A percentile compares a stretch with the other conserved stretches of the same genome.
Evolutionary conservation across 2,888 invertebrate species (phyloP).

Genomic region (Scaeva pyrastri): DNA sequence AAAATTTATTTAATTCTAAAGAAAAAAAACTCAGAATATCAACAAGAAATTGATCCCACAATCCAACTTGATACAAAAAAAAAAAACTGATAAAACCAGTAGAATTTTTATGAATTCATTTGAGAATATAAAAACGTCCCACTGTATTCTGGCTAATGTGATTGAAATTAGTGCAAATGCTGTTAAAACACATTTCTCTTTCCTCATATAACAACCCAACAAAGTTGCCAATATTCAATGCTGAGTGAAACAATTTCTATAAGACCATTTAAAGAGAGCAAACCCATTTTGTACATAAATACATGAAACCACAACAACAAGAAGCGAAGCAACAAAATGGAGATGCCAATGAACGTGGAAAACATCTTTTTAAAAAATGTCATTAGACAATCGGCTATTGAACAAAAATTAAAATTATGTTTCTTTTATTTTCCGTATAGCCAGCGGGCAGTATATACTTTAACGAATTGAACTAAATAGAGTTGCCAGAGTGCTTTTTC

Average conservation of each 20-base stretch:
- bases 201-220: slow-evolving; percentile 26
- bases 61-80: background rate
- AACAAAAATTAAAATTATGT: slow-evolving; percentile 23
- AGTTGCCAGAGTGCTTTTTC: background rate
- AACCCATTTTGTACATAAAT: too few species aligned
- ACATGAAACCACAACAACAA: background rate
- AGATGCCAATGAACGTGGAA: slow-evolving; percentile 42
- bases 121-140: too few species aligned
- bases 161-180: slow-evolving; percentile 40
- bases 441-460: slow-evolving; percentile 5
- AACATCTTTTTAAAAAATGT: slow-evolving; percentile 59
- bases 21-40: background rate
- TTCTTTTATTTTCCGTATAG: slow-evolving; percentile 22
- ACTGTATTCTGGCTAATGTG: background rate
- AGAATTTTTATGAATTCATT: background rate
- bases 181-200: slow-evolving; percentile 52
- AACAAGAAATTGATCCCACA: background rate
- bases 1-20: background rate
- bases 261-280: slow-evolving; percentile 58
- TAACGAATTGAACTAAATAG: background rate
- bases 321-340: too few species aligned
- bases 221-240: background rate
- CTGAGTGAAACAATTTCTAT: slow-evolving; percentile 33
- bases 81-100: slow-evolving; percentile 29
- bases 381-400: slow-evolving; percentile 51